A percentile compares a stretch with the other conserved stretches of the same genome.
Evolutionary conservation across 1,140 invertebrate species (phyloP).

Genomic region (Pseudobourletiella spinata): DNA sequence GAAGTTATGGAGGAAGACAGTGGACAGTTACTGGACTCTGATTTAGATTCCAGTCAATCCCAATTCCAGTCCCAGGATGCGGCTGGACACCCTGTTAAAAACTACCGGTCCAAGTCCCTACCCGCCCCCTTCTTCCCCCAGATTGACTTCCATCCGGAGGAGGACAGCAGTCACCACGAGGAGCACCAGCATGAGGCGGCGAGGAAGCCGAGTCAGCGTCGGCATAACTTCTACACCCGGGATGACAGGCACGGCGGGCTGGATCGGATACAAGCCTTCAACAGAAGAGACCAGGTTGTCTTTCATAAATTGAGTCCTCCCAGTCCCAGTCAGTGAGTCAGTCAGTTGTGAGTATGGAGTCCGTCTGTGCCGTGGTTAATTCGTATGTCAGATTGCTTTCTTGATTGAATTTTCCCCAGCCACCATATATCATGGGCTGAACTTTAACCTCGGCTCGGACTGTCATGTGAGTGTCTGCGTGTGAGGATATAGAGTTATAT

Average conservation of each 20-base stretch:
- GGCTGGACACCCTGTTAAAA: background rate
- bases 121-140: background rate
- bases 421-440: too few relatives aligned
- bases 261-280: background rate
- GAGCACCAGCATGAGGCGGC: background rate
- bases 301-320: background rate
- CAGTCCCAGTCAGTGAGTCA: too few relatives aligned
- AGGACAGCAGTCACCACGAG: background rate
- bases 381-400: too few relatives aligned
- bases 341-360: too few relatives aligned
- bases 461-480: background rate
- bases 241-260: background rate
- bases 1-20: constrained; percentile 3
- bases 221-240: background rate
- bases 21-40: constrained; percentile 3
- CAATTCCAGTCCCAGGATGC: background rate
- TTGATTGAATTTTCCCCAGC: too few relatives aligned
- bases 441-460: background rate
- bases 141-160: background rate
- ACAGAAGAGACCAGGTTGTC: background rate
- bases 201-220: background rate
- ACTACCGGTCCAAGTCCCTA: background rate
- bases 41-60: background rate
- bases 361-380: too few relatives aligned
- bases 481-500: too few relatives aligned